Evolutionary conservation across 2,888 invertebrate species (phyloP).

Genomic region (Camponotus fellah): DNA sequence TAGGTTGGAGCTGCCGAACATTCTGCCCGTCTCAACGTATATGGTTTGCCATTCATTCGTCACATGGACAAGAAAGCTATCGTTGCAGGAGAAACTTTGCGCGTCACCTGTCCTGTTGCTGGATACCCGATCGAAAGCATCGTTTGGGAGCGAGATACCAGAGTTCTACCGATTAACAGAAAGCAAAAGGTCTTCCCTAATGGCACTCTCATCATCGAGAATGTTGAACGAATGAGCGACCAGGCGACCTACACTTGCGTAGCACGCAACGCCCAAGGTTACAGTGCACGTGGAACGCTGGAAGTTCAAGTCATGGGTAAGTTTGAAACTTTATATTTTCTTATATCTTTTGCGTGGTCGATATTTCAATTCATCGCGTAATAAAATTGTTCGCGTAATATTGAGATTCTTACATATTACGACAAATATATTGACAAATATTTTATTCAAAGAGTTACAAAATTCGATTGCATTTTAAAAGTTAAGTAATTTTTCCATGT

Average conservation of each 20-base stretch:
- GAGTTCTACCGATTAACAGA: conserved; percentile 96
- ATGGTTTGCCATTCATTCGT: conserved; percentile 95
- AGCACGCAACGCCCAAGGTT: conserved; percentile 96
- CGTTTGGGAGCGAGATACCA: conserved; percentile 97
- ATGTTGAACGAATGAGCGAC: conserved; percentile 96
- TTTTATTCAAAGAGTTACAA: neutral
- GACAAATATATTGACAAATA: neutral
- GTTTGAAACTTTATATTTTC: conserved; percentile 84
- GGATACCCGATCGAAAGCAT: conserved; percentile 97
- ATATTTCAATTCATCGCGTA: conserved; percentile 14
- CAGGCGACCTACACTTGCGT: conserved; percentile 98
- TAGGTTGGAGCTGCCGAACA: conserved; percentile 95
- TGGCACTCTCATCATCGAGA: conserved; percentile 97
- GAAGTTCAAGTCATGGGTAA: conserved; percentile 99
- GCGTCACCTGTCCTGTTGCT: conserved; percentile 97
- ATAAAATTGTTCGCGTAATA: neutral
- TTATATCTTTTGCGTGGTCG: neutral
- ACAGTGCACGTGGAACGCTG: conserved; percentile 94
- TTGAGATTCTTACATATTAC: neutral
- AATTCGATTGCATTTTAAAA: neutral
- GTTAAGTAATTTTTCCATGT: conserved; percentile 8
- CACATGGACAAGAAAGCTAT: conserved; percentile 97
- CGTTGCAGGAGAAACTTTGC: conserved; percentile 95
- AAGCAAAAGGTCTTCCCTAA: conserved; percentile 97
- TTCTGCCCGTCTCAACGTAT: conserved; percentile 94